Base-by-base conservation (phyloP, 2,888 invertebrate species). In the Mimumesa dahlbomi region DNA sequence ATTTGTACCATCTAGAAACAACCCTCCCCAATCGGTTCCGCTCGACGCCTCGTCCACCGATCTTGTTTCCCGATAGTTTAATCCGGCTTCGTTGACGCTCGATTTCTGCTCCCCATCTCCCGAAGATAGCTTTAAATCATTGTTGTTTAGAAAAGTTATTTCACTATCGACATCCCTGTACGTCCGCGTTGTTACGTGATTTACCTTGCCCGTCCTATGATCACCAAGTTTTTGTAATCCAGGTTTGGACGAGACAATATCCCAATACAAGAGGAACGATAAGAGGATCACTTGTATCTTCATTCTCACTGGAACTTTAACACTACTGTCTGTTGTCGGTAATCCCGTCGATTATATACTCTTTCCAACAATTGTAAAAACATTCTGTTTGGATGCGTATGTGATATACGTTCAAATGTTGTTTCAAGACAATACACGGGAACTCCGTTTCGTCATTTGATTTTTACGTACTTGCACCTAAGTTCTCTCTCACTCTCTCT, bases 311-410 rank as follows among this genome's bases (percentile, higher is more conserved):
- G 40, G 38, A 53, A 43, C 46, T 40, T 62, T 2, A 45, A 58
- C 49, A 65, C 56, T 77, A 43, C 57, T 58, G 43, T 18, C 36
- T 53, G 53, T 64, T 59, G 9, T 58, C 48, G 42, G 22, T 53
- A 40, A 31, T 66, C 21, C n/a, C 53, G 34, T 50, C 42, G 72
- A 62, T 66, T 75, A 59, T 72, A 75, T 69, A 76, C 59, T 50
- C 34, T 58, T 63, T 21, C 25, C 42, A 57, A 58, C 68, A 71
- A 74, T 73, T 70, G 70, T 76, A n/a, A 63, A 72, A 75, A 76
- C 61, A 69, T 57, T 63, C 48, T 38, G 31, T 52, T 45, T 31
- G 4, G 21, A 31, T 21, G 40, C 5, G 16, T 56, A 48, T 48
- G 31, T 45, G 11, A 7, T 13, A 25, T 6, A 25, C 40, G 29